These are phyloP conservation scores for Sapajus apella DNA, from an alignment of 2,113 vertebrate species.

Conservation along the genomic window DNA sequence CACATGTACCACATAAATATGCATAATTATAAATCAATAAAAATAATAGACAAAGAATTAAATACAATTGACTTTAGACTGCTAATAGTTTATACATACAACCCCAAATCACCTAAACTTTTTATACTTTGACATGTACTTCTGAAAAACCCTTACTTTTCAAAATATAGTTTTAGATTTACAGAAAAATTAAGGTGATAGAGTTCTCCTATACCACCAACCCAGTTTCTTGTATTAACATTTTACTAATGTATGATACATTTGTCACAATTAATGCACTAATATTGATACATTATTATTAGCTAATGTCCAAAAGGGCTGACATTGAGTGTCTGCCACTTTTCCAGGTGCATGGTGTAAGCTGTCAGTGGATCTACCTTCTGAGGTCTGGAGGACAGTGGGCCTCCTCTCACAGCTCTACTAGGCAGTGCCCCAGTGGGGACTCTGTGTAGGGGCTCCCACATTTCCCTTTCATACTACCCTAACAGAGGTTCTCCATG, in stretches of 20 bases:
- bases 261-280: background rate
- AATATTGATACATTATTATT: background rate
- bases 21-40: background rate
- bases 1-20: background rate
- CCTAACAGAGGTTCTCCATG: no score
- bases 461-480: no score
- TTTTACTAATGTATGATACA: background rate
- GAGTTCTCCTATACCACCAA: background rate
- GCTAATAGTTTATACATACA: background rate
- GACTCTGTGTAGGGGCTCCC: no score
- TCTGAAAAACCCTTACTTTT: background rate
- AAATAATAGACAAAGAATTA: background rate
- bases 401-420: no score
- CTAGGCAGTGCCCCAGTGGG: no score
- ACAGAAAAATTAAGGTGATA: background rate
- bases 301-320: background rate
- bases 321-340: no score
- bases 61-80: background rate
- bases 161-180: background rate
- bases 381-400: no score
- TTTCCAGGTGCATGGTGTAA: no score
- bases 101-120: background rate
- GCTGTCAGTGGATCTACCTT: no score
- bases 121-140: conserved; percentile 7
- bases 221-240: background rate